A percentile compares a stretch with the other conserved stretches of the same genome.
phyloP scores from a whole-genome alignment of 2,113 vertebrate species.

The Equus quagga region DNA sequence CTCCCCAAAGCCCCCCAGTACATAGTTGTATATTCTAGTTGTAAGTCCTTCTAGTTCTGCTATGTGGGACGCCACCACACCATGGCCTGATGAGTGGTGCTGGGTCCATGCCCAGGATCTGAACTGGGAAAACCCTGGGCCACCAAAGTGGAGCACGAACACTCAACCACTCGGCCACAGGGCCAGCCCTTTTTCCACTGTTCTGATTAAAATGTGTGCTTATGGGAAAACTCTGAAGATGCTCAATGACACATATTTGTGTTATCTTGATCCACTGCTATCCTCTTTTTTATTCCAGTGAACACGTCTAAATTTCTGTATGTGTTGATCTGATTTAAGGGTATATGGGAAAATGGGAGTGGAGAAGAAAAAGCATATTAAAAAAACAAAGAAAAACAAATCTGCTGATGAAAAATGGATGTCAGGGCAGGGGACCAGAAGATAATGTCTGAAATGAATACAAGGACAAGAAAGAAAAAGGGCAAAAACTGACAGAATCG shows the following conservation, averaged over 20 bases:
- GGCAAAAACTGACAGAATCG: not conserved
- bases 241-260: not conserved
- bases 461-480: not conserved
- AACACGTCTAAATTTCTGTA: not conserved
- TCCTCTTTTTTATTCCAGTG: not conserved
- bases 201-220: not conserved
- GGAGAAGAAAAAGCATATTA: not conserved
- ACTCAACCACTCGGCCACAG: too few relatives aligned
- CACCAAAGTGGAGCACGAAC: too few relatives aligned
- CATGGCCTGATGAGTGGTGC: too few relatives aligned
- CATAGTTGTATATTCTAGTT: too few relatives aligned
- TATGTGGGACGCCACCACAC: too few relatives aligned
- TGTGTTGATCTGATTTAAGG: not conserved
- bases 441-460: not conserved
- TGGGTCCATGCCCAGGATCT: too few relatives aligned
- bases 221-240: not conserved
- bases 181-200: not conserved
- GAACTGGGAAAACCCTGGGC: too few relatives aligned
- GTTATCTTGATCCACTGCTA: not conserved
- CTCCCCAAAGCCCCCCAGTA: too few relatives aligned
- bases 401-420: not conserved
- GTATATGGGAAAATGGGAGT: not conserved
- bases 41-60: too few relatives aligned
- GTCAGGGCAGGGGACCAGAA: not conserved
- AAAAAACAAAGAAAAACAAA: slow-evolving; percentile 1